Conservation (phyloP, 2,888 invertebrate genomes). For the Drosophila macrospina region DNA sequence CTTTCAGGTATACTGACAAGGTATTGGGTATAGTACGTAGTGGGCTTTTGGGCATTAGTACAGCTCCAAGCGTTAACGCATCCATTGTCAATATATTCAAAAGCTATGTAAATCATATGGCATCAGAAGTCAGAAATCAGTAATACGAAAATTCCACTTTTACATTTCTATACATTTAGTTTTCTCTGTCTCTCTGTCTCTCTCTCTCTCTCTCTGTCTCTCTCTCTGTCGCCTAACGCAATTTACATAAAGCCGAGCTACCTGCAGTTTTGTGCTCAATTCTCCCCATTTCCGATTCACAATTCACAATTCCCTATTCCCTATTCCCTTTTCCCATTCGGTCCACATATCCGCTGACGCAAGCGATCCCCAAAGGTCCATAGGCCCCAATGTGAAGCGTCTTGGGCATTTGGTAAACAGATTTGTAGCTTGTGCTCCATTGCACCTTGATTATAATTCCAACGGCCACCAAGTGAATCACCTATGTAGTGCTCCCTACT, state of each 20-base stretch:
- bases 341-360: constrained; percentile 60
- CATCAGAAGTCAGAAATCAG: constrained; percentile 63
- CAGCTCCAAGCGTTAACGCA: neutral
- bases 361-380: constrained; percentile 24
- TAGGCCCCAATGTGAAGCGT: constrained; percentile 23
- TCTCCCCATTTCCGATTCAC: constrained; percentile 16
- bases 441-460: constrained; percentile 44
- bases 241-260: constrained; percentile 50
- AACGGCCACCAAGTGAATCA: constrained; percentile 29
- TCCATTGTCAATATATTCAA: constrained; percentile 63
- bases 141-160: too few species aligned
- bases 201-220: too few species aligned
- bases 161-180: constrained; percentile 49
- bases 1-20: constrained; percentile 24
- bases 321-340: constrained; percentile 34
- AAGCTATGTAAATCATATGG: constrained; percentile 69
- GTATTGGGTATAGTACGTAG: constrained; percentile 11
- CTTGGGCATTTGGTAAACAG: constrained; percentile 25
- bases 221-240: neutral
- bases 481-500: neutral
- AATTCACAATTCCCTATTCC: constrained; percentile 16
- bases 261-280: constrained; percentile 46
- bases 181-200: constrained; percentile 8
- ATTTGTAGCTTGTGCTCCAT: constrained; percentile 16
- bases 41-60: constrained; percentile 11